Conservation (phyloP, 1,140 invertebrate genomes). For the Steinernema khuongi region DNA sequence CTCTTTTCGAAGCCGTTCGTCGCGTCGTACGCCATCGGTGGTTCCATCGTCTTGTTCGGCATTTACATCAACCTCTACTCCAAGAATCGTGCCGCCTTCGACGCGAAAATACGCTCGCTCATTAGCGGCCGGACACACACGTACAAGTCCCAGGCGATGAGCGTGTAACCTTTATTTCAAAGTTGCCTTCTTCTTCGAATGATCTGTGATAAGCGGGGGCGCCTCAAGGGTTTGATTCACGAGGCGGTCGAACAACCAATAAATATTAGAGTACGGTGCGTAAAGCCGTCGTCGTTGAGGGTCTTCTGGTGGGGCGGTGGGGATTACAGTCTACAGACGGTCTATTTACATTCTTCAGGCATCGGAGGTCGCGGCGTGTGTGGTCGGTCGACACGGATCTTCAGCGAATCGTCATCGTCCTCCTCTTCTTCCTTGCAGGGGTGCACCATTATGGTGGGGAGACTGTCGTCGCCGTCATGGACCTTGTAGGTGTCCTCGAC, state of each 20-base stretch:
- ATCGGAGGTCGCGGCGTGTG: slow-evolving; percentile 41
- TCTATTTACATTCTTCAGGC: slow-evolving; percentile 12
- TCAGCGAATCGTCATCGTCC: slow-evolving; percentile 11
- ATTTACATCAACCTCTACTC: slow-evolving; percentile 84
- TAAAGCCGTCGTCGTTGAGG: slow-evolving; percentile 20
- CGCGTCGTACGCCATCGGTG: slow-evolving; percentile 83
- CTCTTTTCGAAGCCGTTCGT: slow-evolving; percentile 91
- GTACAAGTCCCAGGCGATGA: slow-evolving; percentile 20
- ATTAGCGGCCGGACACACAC: slow-evolving; percentile 30
- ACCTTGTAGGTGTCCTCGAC: slow-evolving; percentile 49
- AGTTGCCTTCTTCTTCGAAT: slow-evolving; percentile 1
- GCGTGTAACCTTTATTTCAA: slow-evolving; percentile 4
- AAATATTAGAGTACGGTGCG: slow-evolving; percentile 24
- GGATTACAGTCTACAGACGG: too few relatives aligned
- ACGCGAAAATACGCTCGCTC: neutral
- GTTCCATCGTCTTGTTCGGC: slow-evolving; percentile 75
- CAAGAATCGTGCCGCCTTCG: slow-evolving; percentile 62
- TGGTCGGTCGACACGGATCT: slow-evolving; percentile 17
- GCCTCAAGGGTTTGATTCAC: slow-evolving; percentile 6
- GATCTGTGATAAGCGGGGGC: slow-evolving; percentile 4
- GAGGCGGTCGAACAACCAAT: slow-evolving; percentile 23
- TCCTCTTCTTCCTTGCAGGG: slow-evolving; percentile 36
- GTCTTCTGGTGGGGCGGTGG: too few relatives aligned
- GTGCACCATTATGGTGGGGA: slow-evolving; percentile 45
- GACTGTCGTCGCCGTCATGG: slow-evolving; percentile 48